Conservation (phyloP, 1,140 invertebrate species). For the Elymnias hypermnestra region DNA sequence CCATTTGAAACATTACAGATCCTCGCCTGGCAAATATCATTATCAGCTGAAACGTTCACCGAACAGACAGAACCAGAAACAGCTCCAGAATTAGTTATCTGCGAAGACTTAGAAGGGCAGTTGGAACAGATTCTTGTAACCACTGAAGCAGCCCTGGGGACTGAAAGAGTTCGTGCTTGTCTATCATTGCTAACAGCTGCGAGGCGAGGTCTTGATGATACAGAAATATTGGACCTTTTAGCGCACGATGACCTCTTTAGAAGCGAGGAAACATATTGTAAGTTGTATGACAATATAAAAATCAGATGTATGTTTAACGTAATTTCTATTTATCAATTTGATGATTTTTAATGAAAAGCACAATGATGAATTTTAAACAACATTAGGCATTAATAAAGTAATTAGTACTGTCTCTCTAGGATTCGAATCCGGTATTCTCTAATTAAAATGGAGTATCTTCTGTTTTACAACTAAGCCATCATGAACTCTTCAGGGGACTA, state of each 20-base stretch:
- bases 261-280: slow-evolving; percentile 79
- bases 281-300: too few relatives aligned
- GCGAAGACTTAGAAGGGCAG: slow-evolving; percentile 78
- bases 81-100: slow-evolving; percentile 54
- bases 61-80: slow-evolving; percentile 56
- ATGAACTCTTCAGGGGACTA: too few relatives aligned
- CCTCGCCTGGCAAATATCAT: slow-evolving; percentile 81
- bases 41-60: slow-evolving; percentile 71
- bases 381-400: too few relatives aligned
- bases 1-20: slow-evolving; percentile 71
- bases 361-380: too few relatives aligned
- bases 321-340: too few relatives aligned
- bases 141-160: slow-evolving; percentile 81
- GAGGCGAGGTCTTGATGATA: slow-evolving; percentile 83
- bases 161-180: slow-evolving; percentile 74
- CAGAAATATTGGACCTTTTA: slow-evolving; percentile 85
- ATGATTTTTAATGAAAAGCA: too few relatives aligned
- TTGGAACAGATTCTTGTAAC: slow-evolving; percentile 79
- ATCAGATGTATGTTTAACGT: too few relatives aligned
- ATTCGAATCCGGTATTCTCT: too few relatives aligned
- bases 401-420: too few relatives aligned
- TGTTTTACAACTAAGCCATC: too few relatives aligned
- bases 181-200: slow-evolving; percentile 83
- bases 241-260: slow-evolving; percentile 83
- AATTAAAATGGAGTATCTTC: too few relatives aligned